Conservation (phyloP, 1,140 invertebrate species). For the Cherax destructor region DNA sequence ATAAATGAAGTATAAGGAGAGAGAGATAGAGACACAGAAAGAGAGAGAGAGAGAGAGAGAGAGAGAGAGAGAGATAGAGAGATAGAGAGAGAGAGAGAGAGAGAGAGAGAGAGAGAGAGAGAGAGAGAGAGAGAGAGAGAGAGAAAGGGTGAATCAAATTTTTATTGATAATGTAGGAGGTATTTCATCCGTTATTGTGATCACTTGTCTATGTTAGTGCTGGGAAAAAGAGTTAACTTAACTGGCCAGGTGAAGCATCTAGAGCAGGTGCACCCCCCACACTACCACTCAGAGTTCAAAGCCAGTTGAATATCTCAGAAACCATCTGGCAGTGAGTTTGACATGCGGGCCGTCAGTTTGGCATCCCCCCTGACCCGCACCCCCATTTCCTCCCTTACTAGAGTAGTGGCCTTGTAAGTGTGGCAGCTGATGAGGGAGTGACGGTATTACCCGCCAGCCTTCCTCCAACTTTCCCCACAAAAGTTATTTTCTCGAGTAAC, state of each 20-base stretch:
- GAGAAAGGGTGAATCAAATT: no score
- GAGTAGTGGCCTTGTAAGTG: neutral
- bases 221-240: neutral
- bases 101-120: no score
- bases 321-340: neutral
- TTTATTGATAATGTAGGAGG: no score
- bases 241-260: neutral
- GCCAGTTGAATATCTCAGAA: neutral
- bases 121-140: no score
- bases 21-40: no score
- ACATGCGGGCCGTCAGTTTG: neutral
- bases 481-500: neutral
- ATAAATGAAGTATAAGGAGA: no score
- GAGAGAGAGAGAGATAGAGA: no score
- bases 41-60: no score
- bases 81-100: no score
- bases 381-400: neutral
- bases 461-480: neutral
- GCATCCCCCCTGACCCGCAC: neutral
- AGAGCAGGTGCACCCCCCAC: neutral
- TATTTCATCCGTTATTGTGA: neutral
- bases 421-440: constrained; percentile 1
- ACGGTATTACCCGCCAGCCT: neutral
- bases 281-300: neutral
- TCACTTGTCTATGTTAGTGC: neutral